Conservation (phyloP, 2,113 vertebrate genomes). For the Nannospalax galili region DNA sequence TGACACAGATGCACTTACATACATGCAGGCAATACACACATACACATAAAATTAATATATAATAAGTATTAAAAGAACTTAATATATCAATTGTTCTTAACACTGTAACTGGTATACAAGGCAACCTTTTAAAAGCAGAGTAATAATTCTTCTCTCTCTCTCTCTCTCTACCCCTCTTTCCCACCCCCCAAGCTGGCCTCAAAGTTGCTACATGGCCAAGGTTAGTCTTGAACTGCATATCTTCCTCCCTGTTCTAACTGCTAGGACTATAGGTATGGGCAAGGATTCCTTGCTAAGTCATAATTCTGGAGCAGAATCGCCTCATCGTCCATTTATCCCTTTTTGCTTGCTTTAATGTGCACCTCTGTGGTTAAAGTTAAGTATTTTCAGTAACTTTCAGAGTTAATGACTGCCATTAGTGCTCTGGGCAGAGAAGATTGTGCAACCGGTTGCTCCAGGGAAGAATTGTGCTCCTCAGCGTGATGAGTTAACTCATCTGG, state of each 20-base stretch:
- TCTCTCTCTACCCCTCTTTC: background rate
- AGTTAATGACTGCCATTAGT: slow-evolving; percentile 79
- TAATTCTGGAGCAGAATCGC: slow-evolving; percentile 1
- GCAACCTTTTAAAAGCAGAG: background rate
- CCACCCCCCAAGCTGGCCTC: background rate
- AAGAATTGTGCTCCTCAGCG: slow-evolving; percentile 75
- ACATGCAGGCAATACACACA: too few relatives aligned
- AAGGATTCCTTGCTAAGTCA: too few relatives aligned
- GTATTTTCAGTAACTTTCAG: slow-evolving; percentile 64
- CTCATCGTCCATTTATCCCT: background rate
- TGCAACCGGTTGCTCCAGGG: slow-evolving; percentile 45
- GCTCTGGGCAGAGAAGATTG: slow-evolving; percentile 51
- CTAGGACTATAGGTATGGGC: too few relatives aligned
- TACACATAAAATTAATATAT: too few relatives aligned
- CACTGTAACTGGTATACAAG: slow-evolving; percentile 1
- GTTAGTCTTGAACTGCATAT: background rate
- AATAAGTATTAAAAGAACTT: too few relatives aligned
- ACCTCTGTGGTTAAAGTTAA: slow-evolving; percentile 54
- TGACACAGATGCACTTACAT: too few relatives aligned
- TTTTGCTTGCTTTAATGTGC: slow-evolving; percentile 32
- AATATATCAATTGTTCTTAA: slow-evolving; percentile 52
- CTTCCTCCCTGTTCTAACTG: background rate
- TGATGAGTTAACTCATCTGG: slow-evolving; percentile 85
- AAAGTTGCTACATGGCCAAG: background rate
- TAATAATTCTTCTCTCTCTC: slow-evolving; percentile 35